Evolutionary conservation across 1,140 invertebrate species (phyloP), one percentile per base, ranked within the genome.

Genomic region (Drosophila neocordata): DNA sequence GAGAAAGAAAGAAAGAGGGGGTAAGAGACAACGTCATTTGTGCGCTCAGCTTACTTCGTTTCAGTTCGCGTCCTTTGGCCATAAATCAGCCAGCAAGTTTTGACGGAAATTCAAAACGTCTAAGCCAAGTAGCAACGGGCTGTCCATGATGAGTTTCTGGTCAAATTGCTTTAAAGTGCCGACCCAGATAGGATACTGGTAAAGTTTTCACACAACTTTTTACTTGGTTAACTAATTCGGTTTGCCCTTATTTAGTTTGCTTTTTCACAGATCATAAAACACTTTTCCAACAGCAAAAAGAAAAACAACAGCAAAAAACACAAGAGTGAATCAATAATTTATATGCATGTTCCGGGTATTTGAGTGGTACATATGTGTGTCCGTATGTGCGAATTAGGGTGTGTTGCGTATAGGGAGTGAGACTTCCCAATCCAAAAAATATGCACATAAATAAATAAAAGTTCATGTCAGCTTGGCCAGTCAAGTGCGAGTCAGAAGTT

Each of bases 51-150:
- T 83, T 84, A 83, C 80, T 57, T 24, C 8, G 37, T 15, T 48
- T 48, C 18, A 48, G 41, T 18, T 51, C 41, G 67, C 60, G 52
- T 74, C 71, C 71, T 74, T 74, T 74, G 65, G 70, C 74, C 69
- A 85, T 85, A 85, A 85, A 85, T 85, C 83, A 85, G 81, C 74
- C 12, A 68, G 55, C 74, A 75, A 87, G 44, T 88, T 85, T 81
- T 85, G 82, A 85, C 74, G 82, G 82, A 81, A 85, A 85, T 67
- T 62, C 63, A 88, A 85, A 70, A 69, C 82, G 52, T 41, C 51
- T 41, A 31, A 66, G 41, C 52, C 41, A 44, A 66, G 48, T 38
- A 51, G 15, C 41, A 48, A 12, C 34, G 9, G 34, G 38, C 56
- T 58, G 53, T 38, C 38, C 34, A 34, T 27, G 18, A 38, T 62